A percentile compares a stretch with the other conserved stretches of the same genome.
These are phyloP conservation scores for Spisula solida DNA, from an alignment of 2,888 invertebrate genomes.

Conservation along the genomic window DNA sequence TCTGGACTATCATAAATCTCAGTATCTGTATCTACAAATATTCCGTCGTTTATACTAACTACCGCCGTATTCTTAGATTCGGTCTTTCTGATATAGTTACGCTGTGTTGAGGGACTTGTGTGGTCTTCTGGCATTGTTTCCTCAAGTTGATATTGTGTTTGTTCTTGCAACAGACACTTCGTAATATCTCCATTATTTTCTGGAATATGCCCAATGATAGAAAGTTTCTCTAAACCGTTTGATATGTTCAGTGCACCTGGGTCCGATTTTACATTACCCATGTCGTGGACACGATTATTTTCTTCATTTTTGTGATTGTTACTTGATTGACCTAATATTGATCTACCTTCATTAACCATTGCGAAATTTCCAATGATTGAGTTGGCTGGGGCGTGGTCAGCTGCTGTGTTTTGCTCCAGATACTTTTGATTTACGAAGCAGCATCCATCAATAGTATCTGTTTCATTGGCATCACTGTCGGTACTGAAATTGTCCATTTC, in stretches of 20 bases:
- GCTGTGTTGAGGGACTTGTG: neutral
- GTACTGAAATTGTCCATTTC: neutral
- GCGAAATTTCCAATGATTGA: neutral
- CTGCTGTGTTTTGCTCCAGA: constrained; percentile 8
- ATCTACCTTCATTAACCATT: neutral
- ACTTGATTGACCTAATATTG: neutral
- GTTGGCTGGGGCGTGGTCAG: neutral
- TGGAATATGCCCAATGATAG: neutral
- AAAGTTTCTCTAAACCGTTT: neutral
- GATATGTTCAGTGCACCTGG: neutral
- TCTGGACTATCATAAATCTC: neutral
- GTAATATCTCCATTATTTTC: neutral
- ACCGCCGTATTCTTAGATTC: neutral
- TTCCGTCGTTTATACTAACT: neutral
- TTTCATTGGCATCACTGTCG: neutral
- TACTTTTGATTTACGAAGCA: constrained; percentile 42
- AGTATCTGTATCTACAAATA: neutral
- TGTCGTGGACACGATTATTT: neutral
- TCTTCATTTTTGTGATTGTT: neutral
- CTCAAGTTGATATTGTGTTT: neutral
- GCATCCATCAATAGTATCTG: constrained; percentile 27
- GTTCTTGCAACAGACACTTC: neutral
- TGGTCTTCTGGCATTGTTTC: neutral
- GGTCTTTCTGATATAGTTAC: neutral
- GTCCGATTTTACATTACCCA: neutral